A percentile compares a stretch with the other conserved stretches of the same genome.
These are phyloP conservation scores for Halisarca cf. caerulea DNA, from an alignment of 37 sponge, comb jelly and placozoan species.

Conservation along the genomic window DNA sequence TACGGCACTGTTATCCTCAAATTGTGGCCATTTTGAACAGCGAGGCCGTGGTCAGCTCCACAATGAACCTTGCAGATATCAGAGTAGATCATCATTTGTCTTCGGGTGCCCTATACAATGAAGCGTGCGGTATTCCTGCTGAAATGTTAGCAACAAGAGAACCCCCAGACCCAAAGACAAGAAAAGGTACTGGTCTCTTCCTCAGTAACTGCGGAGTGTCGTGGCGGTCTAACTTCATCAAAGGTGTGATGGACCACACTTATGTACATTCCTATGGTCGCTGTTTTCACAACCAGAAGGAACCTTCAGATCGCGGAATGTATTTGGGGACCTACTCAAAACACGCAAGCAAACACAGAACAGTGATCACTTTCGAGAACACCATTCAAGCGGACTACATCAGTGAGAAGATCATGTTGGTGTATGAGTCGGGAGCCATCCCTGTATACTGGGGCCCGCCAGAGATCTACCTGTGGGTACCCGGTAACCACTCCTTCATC, in stretches of 20 bases:
- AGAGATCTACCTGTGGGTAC: constrained; percentile 13
- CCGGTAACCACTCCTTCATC: constrained; percentile 9
- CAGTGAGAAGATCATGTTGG: constrained; percentile 8
- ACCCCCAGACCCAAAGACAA: neutral
- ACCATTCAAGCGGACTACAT: constrained; percentile 10
- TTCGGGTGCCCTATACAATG: neutral
- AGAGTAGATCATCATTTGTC: constrained; percentile 12
- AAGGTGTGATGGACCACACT: neutral
- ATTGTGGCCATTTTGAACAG: constrained; percentile 4
- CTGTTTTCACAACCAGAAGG: constrained; percentile 6
- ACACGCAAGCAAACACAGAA: neutral
- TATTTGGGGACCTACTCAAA: neutral
- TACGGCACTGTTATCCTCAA: neutral
- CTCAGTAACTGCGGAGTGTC: neutral
- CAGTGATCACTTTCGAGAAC: constrained; percentile 16
- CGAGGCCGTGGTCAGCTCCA: neutral
- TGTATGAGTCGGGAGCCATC: constrained; percentile 12
- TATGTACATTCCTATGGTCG: constrained; percentile 4
- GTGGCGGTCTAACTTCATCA: neutral
- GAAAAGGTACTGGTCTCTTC: constrained; percentile 17
- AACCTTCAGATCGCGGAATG: neutral
- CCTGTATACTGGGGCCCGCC: constrained; percentile 23
- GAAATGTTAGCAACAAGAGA: neutral
- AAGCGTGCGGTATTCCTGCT: constrained; percentile 9
- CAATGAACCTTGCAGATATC: neutral